Conservation (phyloP, 92 coral and sea anemone genomes). For the Paragorgia papillata region DNA sequence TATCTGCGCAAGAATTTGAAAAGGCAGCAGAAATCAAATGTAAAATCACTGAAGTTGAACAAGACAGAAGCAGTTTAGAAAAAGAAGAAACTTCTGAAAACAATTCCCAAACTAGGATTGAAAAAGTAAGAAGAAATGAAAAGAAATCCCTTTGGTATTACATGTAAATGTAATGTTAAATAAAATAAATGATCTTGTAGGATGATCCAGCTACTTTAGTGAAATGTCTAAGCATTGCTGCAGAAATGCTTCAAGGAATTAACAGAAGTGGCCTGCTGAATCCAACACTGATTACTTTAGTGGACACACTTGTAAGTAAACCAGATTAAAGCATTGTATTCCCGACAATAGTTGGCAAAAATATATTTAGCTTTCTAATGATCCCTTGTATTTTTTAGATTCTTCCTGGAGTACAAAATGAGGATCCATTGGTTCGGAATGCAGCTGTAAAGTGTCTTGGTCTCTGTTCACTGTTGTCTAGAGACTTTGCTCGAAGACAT, state of each 20-base stretch:
- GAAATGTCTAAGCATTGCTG: conserved; percentile 83
- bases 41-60: conserved; percentile 70
- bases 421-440: conserved; percentile 87
- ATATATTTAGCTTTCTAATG: too few species aligned
- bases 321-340: too few species aligned
- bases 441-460: conserved; percentile 92
- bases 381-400: conserved; percentile 51
- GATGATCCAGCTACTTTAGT: conserved; percentile 86
- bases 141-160: too few species aligned
- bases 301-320: conserved; percentile 79
- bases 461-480: conserved; percentile 75
- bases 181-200: too few species aligned
- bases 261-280: conserved; percentile 73
- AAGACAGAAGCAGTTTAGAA: conserved; percentile 64
- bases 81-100: conserved; percentile 41
- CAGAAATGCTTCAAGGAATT: conserved; percentile 85
- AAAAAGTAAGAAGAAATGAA: too few species aligned
- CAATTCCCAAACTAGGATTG: conserved; percentile 68
- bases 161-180: too few species aligned
- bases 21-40: conserved; percentile 88
- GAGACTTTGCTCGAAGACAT: conserved; percentile 82
- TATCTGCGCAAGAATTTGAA: conserved; percentile 73
- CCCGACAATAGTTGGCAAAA: too few species aligned
- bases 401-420: conserved; percentile 89
- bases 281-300: conserved; percentile 81